phyloP scores from a whole-genome alignment of 2,888 invertebrate species.

The Lycocerus yunnanus region DNA sequence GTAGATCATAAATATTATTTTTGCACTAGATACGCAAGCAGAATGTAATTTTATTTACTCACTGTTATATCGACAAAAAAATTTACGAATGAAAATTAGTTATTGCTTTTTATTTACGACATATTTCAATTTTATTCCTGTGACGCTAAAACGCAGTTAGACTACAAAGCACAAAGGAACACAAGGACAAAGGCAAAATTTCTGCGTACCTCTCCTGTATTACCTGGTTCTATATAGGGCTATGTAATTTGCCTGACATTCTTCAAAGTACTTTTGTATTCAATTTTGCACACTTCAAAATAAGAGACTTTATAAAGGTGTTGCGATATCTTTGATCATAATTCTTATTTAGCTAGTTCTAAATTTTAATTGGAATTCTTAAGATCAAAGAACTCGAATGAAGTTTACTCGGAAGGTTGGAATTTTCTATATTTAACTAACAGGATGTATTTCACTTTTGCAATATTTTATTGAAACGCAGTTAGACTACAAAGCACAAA shows the following conservation, averaged over 20 bases:
- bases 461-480: neutral
- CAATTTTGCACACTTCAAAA: constrained; percentile 37
- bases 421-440: neutral
- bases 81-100: neutral
- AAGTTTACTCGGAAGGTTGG: constrained; percentile 3
- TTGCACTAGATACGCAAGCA: too few species aligned
- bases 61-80: neutral
- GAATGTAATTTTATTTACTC: neutral
- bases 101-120: neutral
- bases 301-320: constrained; percentile 35
- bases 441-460: neutral
- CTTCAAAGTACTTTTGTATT: constrained; percentile 38
- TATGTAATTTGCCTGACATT: constrained; percentile 34
- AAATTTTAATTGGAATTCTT: constrained; percentile 39
- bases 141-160: constrained; percentile 1
- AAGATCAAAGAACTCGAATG: constrained; percentile 31
- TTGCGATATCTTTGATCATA: constrained; percentile 36
- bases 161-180: constrained; percentile 35
- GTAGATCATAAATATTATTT: neutral
- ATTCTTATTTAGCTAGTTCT: constrained; percentile 33
- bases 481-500: constrained; percentile 35
- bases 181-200: constrained; percentile 35
- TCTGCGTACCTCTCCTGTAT: constrained; percentile 32
- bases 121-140: constrained; percentile 1
- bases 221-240: constrained; percentile 17